phyloP scores from a whole-genome alignment of 2,888 invertebrate genomes.

The Oegoconia quadripuncta region DNA sequence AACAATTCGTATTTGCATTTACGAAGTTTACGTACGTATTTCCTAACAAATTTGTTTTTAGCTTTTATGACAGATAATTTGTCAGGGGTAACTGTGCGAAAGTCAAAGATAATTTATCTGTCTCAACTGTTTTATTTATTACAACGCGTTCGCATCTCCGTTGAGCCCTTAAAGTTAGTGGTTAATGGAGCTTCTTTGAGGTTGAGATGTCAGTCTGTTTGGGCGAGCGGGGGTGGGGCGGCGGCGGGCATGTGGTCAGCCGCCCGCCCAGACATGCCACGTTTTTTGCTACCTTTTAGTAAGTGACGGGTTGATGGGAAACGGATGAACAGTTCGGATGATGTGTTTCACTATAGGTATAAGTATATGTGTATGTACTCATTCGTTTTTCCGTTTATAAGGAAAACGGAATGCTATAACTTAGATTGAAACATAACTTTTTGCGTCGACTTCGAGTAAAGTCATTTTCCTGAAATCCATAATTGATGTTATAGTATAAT shows the following conservation, averaged over 20 bases:
- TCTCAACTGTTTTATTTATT: conserved; percentile 76
- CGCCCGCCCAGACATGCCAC: conserved; percentile 31
- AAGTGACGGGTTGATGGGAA: conserved; percentile 55
- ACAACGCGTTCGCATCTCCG: conserved; percentile 68
- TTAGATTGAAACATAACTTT: neutral
- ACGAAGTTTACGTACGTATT: conserved; percentile 66
- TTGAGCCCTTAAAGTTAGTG: conserved; percentile 70
- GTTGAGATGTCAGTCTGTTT: conserved; percentile 54
- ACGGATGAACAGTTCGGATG: conserved; percentile 45
- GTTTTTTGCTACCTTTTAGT: conserved; percentile 47
- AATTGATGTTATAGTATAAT: too few species aligned
- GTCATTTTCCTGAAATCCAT: too few species aligned
- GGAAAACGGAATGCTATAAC: neutral
- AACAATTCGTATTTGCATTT: conserved; percentile 55
- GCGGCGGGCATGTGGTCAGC: conserved; percentile 45
- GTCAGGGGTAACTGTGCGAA: conserved; percentile 68
- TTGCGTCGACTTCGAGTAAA: too few species aligned
- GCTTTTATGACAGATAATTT: conserved; percentile 76
- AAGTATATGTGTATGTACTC: neutral
- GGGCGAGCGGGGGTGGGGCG: conserved; percentile 16
- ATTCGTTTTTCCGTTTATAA: neutral
- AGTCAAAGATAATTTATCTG: conserved; percentile 79
- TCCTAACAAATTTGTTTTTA: conserved; percentile 71
- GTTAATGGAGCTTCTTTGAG: conserved; percentile 72
- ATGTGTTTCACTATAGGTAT: conserved; percentile 1